phyloP scores from a whole-genome alignment of 2,797 vertebrate genomes.

The Lepus townsendii region DNA sequence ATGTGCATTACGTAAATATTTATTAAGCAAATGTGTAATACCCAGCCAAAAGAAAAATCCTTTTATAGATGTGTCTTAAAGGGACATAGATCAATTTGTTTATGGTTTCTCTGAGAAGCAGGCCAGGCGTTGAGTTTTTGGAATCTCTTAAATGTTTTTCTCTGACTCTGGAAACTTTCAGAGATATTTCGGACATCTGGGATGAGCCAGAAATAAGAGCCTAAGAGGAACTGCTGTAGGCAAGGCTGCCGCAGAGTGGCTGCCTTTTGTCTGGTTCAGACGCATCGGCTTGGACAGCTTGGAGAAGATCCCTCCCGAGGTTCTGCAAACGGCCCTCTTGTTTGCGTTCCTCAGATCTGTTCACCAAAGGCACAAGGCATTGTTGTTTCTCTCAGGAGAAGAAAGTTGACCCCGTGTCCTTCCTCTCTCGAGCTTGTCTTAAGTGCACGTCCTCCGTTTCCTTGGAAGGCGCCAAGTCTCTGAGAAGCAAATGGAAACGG shows the following conservation, averaged over 20 bases:
- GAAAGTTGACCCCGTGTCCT: neutral
- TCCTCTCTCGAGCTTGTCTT: neutral
- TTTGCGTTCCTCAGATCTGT: slow-evolving; percentile 41
- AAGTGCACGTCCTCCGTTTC: neutral
- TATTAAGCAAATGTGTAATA: neutral
- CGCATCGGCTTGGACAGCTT: neutral
- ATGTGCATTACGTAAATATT: slow-evolving; percentile 11
- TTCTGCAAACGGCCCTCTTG: neutral
- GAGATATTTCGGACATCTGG: neutral
- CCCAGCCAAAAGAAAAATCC: slow-evolving; percentile 3
- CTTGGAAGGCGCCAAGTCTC: neutral
- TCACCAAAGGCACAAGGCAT: slow-evolving; percentile 5
- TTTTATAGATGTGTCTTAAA: slow-evolving; percentile 23
- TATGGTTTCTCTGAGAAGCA: neutral
- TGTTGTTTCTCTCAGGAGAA: neutral
- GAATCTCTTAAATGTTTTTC: neutral
- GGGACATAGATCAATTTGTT: neutral
- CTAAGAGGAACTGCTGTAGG: slow-evolving; percentile 7
- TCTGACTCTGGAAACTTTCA: slow-evolving; percentile 28
- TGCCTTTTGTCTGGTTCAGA: neutral
- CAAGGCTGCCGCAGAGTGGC: neutral
- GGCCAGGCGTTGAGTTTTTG: neutral
- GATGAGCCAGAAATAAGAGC: neutral
- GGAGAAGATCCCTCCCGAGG: neutral
- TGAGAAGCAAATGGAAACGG: neutral